These are phyloP conservation scores for Nymphalis io DNA, from an alignment of 1,140 invertebrate genomes.

Conservation along the genomic window DNA sequence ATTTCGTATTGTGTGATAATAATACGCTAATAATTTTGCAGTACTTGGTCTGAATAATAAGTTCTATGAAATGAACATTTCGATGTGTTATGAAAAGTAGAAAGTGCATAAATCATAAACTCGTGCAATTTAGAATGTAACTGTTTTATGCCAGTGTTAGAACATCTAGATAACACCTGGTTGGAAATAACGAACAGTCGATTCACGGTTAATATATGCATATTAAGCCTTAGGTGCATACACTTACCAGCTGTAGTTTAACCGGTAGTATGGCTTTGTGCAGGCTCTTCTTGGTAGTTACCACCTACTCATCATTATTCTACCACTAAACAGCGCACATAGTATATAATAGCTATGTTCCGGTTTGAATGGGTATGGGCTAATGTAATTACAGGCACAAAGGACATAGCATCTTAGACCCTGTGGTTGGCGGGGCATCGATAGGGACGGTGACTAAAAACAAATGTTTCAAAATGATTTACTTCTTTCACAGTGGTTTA, in stretches of 20 bases:
- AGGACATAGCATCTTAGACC: too few relatives aligned
- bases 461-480: too few relatives aligned
- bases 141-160: slow-evolving; percentile 3
- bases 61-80: slow-evolving; percentile 11
- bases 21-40: slow-evolving; percentile 3
- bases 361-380: too few relatives aligned
- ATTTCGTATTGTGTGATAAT: slow-evolving; percentile 12
- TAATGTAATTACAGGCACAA: too few relatives aligned
- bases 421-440: too few relatives aligned
- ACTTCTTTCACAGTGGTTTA: too few relatives aligned
- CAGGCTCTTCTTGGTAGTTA: too few relatives aligned
- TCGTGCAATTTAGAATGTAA: slow-evolving; percentile 9
- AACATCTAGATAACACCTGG: slow-evolving; percentile 3
- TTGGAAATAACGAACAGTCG: slow-evolving; percentile 3
- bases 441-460: too few relatives aligned
- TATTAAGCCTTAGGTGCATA: slow-evolving; percentile 1
- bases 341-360: too few relatives aligned
- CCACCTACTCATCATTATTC: background rate
- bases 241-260: background rate
- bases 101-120: slow-evolving; percentile 24
- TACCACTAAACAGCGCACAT: too few relatives aligned
- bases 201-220: background rate
- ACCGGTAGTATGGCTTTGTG: too few relatives aligned
- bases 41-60: slow-evolving; percentile 22
- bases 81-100: slow-evolving; percentile 18